These are phyloP conservation scores for Gymnocheta viridis DNA, from an alignment of 2,888 invertebrate genomes.

Conservation along the genomic window DNA sequence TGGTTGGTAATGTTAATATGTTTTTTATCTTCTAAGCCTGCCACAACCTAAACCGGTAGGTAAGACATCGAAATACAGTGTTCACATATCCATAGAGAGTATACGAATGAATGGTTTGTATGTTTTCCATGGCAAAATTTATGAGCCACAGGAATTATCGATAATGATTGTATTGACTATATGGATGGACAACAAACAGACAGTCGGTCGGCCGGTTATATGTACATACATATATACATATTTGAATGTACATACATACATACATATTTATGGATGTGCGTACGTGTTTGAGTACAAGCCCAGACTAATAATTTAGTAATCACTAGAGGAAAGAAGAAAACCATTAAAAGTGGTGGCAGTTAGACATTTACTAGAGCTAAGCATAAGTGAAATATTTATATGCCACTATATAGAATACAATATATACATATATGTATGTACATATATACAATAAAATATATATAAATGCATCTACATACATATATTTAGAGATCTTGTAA, in stretches of 20 bases:
- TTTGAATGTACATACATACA: not conserved
- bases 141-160: slow-evolving; percentile 43
- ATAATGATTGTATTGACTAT: slow-evolving; percentile 43
- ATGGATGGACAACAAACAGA: not conserved
- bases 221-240: not conserved
- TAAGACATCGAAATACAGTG: slow-evolving; percentile 34
- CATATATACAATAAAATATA: too few species aligned
- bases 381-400: too few species aligned
- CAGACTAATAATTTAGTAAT: slow-evolving; percentile 35
- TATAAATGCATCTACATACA: too few species aligned
- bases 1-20: not conserved
- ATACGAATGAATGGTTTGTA: not conserved
- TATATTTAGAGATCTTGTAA: too few species aligned
- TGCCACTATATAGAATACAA: too few species aligned
- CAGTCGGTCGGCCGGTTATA: not conserved
- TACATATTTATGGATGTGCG: not conserved
- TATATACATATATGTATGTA: not conserved
- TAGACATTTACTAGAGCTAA: not conserved
- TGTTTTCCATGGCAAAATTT: slow-evolving; percentile 42
- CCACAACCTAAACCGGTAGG: slow-evolving; percentile 62
- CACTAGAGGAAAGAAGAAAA: not conserved
- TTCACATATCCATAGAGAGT: slow-evolving; percentile 1
- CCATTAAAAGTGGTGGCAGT: too few species aligned
- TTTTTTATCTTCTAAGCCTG: slow-evolving; percentile 31
- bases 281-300: slow-evolving; percentile 28